phyloP scores from a whole-genome alignment of 2,888 invertebrate species.

The Amblyteles armatorius region DNA sequence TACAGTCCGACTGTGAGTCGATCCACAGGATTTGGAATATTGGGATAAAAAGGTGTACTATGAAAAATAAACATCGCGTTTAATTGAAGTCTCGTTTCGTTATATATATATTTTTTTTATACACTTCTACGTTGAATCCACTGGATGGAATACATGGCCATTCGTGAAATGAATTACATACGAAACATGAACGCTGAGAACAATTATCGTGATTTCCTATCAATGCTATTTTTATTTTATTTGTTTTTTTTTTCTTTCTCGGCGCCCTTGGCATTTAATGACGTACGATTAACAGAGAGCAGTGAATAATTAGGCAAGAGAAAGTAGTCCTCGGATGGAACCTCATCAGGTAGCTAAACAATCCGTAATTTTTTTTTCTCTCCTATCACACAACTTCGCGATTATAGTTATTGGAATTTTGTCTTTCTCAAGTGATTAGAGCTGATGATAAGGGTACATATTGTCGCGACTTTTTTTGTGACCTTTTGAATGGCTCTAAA shows the following conservation, averaged over 20 bases:
- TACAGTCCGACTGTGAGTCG: constrained; percentile 62
- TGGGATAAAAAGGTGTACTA: constrained; percentile 47
- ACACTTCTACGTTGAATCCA: constrained; percentile 64
- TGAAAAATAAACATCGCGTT: constrained; percentile 63
- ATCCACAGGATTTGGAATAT: constrained; percentile 57
- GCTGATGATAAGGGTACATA: constrained; percentile 50
- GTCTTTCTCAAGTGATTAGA: constrained; percentile 42
- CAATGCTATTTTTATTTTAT: constrained; percentile 42
- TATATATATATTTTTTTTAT: constrained; percentile 54
- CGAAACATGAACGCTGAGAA: constrained; percentile 63
- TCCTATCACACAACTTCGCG: constrained; percentile 49
- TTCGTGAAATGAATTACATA: constrained; percentile 66
- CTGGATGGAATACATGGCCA: constrained; percentile 67
- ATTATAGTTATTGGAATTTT: constrained; percentile 5
- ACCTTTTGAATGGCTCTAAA: constrained; percentile 42
- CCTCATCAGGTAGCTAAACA: constrained; percentile 57
- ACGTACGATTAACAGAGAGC: constrained; percentile 61
- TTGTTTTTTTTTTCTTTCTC: constrained; percentile 30
- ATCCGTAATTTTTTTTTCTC: constrained; percentile 40
- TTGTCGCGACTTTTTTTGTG: constrained; percentile 59
- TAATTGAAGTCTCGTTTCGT: constrained; percentile 59
- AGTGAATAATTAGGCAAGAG: constrained; percentile 64
- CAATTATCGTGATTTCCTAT: constrained; percentile 56
- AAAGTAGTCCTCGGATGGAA: constrained; percentile 61
- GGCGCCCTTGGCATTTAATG: constrained; percentile 22